Conservation (phyloP, 2,888 invertebrate species). For the Lagria hirta region DNA sequence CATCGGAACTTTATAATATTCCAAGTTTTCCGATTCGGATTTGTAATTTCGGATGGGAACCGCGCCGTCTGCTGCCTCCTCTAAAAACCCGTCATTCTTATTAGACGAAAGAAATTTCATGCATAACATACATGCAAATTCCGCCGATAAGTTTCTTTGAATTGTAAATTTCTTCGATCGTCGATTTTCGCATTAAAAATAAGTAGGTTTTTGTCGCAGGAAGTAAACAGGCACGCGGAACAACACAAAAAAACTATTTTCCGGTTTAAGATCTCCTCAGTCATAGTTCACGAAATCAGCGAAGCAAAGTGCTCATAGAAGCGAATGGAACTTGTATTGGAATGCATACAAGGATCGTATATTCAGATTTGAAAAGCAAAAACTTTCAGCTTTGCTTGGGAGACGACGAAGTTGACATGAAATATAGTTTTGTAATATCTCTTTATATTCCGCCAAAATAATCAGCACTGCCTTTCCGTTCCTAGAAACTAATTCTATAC, state of each 20-base stretch:
- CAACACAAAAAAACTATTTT: constrained; percentile 46
- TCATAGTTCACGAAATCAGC: constrained; percentile 32
- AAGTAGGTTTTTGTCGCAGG: constrained; percentile 42
- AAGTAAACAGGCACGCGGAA: constrained; percentile 44
- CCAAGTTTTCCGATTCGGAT: background rate
- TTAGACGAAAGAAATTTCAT: constrained; percentile 4
- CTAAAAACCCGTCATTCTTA: constrained; percentile 3
- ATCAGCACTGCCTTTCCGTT: no score
- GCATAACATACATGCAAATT: constrained; percentile 19
- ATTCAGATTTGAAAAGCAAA: no score
- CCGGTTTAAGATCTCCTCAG: constrained; percentile 47
- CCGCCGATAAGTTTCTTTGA: constrained; percentile 38
- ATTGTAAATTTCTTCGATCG: constrained; percentile 48
- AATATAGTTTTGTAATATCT: no score
- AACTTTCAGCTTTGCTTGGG: no score
- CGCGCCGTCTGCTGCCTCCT: background rate
- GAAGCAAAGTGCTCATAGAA: constrained; percentile 7
- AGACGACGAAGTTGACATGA: no score
- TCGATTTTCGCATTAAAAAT: constrained; percentile 45
- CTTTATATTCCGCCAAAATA: no score
- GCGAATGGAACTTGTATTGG: background rate
- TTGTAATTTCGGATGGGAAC: no score
- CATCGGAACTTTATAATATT: no score
- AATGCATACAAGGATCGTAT: no score
- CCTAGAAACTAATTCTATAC: no score